Percentiles rank a stretch among this genome's conserved stretches.
Conservation (phyloP, 2,113 vertebrate genomes). For the Sitta europaea region DNA sequence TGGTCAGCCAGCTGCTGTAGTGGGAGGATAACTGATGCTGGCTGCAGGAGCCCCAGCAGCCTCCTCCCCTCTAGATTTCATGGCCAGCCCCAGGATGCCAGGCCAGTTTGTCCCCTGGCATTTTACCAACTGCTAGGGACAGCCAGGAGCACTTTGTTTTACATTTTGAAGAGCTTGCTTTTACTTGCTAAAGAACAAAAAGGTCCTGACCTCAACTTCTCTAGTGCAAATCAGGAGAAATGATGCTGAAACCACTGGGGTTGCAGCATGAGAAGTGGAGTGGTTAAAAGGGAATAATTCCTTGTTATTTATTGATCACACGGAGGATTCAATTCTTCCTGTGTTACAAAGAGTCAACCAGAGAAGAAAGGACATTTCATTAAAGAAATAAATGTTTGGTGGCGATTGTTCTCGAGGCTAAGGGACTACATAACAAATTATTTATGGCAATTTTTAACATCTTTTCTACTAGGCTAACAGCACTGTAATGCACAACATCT, state of each 20-base stretch:
- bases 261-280: not conserved
- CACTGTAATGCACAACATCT: not conserved
- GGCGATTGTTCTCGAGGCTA: not conserved
- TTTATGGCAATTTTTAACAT: not conserved
- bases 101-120: not conserved
- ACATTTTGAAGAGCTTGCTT: not conserved
- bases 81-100: not conserved
- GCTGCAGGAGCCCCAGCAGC: not conserved
- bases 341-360: not conserved
- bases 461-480: not conserved
- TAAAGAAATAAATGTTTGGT: not conserved
- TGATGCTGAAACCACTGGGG: fast-evolving
- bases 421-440: not conserved
- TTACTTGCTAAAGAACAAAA: not conserved
- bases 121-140: not conserved
- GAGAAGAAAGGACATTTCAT: not conserved
- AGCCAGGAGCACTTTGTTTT: not conserved
- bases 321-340: not conserved
- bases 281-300: not conserved
- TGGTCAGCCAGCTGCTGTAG: fast-evolving
- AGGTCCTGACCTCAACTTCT: not conserved
- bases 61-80: not conserved
- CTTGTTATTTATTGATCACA: not conserved
- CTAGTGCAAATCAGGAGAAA: not conserved
- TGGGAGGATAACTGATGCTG: not conserved